These are phyloP conservation scores for Thera britannica DNA, from an alignment of 2,888 invertebrate species.

Conservation along the genomic window DNA sequence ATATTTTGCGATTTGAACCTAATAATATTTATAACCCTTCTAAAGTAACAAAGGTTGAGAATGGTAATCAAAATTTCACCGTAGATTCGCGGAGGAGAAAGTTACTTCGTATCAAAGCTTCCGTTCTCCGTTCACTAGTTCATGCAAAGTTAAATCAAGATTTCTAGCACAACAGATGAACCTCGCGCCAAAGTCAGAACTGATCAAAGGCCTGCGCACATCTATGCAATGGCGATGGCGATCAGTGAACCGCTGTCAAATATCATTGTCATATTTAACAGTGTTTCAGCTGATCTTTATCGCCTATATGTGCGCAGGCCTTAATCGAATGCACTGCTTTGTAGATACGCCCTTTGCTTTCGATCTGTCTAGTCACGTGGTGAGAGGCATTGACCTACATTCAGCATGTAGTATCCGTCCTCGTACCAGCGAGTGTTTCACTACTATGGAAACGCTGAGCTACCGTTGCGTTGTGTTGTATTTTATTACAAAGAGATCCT, in stretches of 20 bases:
- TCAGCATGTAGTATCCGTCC: slow-evolving; percentile 48
- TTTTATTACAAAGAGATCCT: not conserved
- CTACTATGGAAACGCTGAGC: not conserved
- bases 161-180: slow-evolving; percentile 9
- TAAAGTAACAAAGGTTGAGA: too few species aligned
- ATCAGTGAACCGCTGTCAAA: too few species aligned
- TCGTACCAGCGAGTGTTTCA: slow-evolving; percentile 15
- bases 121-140: too few species aligned
- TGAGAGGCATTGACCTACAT: slow-evolving; percentile 56
- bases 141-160: not conserved
- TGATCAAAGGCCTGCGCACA: slow-evolving; percentile 43
- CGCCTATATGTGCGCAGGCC: too few species aligned
- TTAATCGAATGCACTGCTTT: slow-evolving; percentile 61
- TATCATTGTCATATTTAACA: too few species aligned
- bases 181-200: slow-evolving; percentile 43
- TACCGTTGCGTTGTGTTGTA: not conserved
- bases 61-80: too few species aligned
- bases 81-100: too few species aligned
- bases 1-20: too few species aligned
- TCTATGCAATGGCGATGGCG: too few species aligned
- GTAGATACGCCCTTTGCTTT: slow-evolving; percentile 31
- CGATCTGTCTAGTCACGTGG: slow-evolving; percentile 33
- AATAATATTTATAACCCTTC: too few species aligned
- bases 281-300: too few species aligned
- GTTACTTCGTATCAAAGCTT: too few species aligned